A percentile compares a stretch with the other conserved stretches of the same genome.
Evolutionary conservation across 2,797 vertebrate species (phyloP).

Genomic region (Schizopygopsis pylzovi): DNA sequence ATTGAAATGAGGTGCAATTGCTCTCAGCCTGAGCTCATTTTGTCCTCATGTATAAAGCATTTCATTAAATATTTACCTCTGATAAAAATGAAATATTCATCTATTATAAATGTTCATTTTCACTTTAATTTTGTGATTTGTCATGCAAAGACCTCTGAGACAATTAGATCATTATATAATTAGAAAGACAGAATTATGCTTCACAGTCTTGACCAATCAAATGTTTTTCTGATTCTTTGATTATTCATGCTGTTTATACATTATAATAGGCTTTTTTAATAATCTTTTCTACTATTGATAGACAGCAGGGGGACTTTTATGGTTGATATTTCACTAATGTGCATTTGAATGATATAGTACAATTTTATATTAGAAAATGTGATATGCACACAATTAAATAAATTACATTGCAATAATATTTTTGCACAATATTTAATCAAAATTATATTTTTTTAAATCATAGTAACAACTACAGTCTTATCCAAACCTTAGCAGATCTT

Average conservation of each 20-base stretch:
- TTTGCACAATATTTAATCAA: background rate
- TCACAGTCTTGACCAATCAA: background rate
- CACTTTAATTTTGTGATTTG: slow-evolving; percentile 37
- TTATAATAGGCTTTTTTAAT: background rate
- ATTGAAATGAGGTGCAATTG: slow-evolving; percentile 53
- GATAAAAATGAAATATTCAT: slow-evolving; percentile 58
- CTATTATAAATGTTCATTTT: slow-evolving; percentile 46
- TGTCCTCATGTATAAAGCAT: slow-evolving; percentile 59
- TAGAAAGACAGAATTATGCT: slow-evolving; percentile 12
- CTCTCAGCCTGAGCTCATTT: slow-evolving; percentile 58
- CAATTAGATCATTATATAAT: background rate
- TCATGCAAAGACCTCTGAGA: slow-evolving; percentile 15
- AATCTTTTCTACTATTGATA: background rate
- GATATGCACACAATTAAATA: background rate
- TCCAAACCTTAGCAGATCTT: background rate
- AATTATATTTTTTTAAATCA: too few species aligned
- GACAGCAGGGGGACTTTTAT: background rate
- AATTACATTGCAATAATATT: background rate
- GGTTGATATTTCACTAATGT: background rate
- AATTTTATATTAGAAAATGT: background rate
- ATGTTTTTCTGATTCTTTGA: background rate
- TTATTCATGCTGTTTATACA: background rate
- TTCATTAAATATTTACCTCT: slow-evolving; percentile 62
- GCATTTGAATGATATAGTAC: background rate
- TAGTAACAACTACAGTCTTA: background rate